Base-by-base conservation (phyloP, 2,113 vertebrate species). In the Tenebrosternarchus preto region DNA sequence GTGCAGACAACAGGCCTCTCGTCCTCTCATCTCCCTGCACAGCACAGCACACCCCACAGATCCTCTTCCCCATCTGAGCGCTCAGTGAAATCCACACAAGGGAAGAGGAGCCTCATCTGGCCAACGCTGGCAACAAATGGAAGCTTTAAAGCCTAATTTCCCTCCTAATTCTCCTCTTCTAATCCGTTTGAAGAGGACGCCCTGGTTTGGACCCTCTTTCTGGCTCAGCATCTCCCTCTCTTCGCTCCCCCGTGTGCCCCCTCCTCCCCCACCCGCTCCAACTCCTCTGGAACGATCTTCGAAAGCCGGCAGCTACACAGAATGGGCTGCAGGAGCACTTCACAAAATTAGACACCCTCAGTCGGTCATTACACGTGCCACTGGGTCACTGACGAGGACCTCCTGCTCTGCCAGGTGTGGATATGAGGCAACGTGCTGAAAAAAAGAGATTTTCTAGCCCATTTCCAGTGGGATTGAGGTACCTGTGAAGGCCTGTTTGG, bases 101-200 rank as follows among this genome's bases (percentile, higher is more conserved):
- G 75, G 20, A 39, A 39, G 20, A 9, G 57, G 55, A 36, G 68
- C 87, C 80, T 92, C 90, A 91, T 92, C 90, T 87, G 83, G 80
- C 87, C 80, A 87, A 88, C 86, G 81, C 85, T 81, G 67, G 33
- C 63, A 84, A 15, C 4, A 85, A 90, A 85, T 89, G 84, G 69
- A 88, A 85, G 78, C 86, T 91, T 88, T 85, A 88, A 87, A 73
- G 85, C 84, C 81, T 88, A 87, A 90, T 90, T 92, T 87, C 85
- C 80, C 68, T 72, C 78, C 70, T 79, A 68, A 77, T 82, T 79
- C 76, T 82, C 29, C 77, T 33, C 31, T 53, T 87, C 87, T 89
- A 88, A 92, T 91, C 88, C 83, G 71, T 88, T 88, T 68, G 82
- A 80, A 86, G 78, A 82, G 80, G 80, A 66, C 82, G 84, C 87